Evolutionary conservation across 2,113 vertebrate genomes (phyloP), one percentile per base, ranked within the genome.

Genomic region (Stictonetta naevosa): DNA sequence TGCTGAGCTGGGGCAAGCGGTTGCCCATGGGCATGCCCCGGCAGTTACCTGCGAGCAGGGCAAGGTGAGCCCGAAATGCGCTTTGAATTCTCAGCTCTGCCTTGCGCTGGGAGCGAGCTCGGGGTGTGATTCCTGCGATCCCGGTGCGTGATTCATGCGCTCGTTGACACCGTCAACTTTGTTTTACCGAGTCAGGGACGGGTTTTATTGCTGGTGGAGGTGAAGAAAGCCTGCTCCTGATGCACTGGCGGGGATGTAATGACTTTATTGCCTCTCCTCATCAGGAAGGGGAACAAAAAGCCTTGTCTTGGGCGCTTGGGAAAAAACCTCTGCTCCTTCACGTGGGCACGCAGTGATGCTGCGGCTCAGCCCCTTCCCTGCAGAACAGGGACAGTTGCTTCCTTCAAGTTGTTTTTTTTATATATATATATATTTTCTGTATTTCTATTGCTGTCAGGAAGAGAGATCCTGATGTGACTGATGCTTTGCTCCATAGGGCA

Each of bases 131-230:
- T 40, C 19, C 48, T 73, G 60, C 73, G 8, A 77, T 88, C 75
- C 66, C 6, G 16, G 36, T 1, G 2, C 59, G 22, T 96, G 92
- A 92, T 88, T 93, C 88, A 64, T 15, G 33, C n/a, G 60, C 33
- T 91, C 8, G 0, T 38, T 82, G 63, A 66, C 50, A 60, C 19
- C 44, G 59, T 83, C 90, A 63, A 48, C 44, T 67, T 34, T 8
- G 15, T 81, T 4, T 38, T 81, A 29, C 19, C 21, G 60, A 63
- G 18, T 60, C 1, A 12, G 9, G 48, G 71, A 34, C 7, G 9
- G 76, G 55, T 23, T 95, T 93, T 90, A 66, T 82, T 96, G 89
- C 59, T 81, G 62, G 11, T 60, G 40, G 59, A 82, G 81, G 55
- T 83, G 87, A 68, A 71, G 88, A 33, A 71, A 90, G 38, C n/a